Conservation (phyloP, 2,888 invertebrate genomes). For the Caenorhabditis sp. region DNA sequence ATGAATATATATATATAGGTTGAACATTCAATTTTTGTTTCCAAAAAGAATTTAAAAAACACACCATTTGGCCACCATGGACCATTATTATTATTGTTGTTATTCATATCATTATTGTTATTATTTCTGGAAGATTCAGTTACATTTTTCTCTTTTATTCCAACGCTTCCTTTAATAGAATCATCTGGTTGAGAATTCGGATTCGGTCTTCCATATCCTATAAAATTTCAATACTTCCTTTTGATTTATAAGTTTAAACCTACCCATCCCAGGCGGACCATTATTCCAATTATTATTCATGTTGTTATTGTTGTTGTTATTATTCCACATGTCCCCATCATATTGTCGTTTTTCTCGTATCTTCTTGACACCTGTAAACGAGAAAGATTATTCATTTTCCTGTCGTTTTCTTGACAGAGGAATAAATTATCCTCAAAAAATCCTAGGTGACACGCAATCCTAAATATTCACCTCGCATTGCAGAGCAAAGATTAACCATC, state of each 20-base stretch:
- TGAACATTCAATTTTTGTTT: not conserved
- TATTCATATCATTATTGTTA: not conserved
- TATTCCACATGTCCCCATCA: not conserved
- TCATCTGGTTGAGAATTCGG: slow-evolving; percentile 25
- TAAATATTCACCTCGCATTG: not conserved
- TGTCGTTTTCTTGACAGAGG: not conserved
- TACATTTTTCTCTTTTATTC: slow-evolving; percentile 18
- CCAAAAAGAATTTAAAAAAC: slow-evolving; percentile 2
- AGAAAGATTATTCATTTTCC: not conserved
- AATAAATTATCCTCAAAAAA: not conserved
- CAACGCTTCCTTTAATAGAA: slow-evolving; percentile 31
- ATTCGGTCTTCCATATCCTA: slow-evolving; percentile 17
- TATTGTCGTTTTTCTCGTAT: not conserved
- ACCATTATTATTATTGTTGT: slow-evolving; percentile 12
- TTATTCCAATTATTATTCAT: not conserved
- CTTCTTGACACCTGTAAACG: not conserved
- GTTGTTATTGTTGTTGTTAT: not conserved
- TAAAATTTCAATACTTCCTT: not conserved
- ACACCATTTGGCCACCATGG: slow-evolving; percentile 29
- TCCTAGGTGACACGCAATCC: not conserved
- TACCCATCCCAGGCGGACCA: not conserved
- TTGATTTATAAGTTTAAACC: not conserved
- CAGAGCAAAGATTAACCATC: not conserved
- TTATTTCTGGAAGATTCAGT: not conserved
- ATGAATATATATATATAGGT: too few relatives aligned